Base-by-base conservation (phyloP, 2,797 vertebrate genomes). In the Anabacerthia variegaticeps region DNA sequence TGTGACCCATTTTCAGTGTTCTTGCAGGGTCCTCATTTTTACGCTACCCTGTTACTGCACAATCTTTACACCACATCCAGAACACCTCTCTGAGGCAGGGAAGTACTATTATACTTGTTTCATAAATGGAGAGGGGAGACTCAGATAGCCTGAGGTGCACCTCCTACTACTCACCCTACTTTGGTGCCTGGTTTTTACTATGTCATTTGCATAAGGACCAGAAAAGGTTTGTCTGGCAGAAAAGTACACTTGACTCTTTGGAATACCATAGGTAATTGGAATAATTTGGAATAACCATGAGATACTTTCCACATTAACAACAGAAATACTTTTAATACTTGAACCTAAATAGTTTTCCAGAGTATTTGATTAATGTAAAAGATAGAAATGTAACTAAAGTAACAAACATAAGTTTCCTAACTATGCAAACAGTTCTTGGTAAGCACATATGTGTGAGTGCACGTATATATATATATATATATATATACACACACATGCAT, bases 161-260 rank as follows among this genome's bases (percentile, higher is more conserved):
- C 69, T 85, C 71, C 55, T 93, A 74, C 77, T 67, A 46, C 28
- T 39, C 63, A 76, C 63, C 49, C 76, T 79, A 41, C 14, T 81
- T 51, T 39, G 37, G 17, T 55, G 67, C 15, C 26, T 51, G 58
- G 63, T 21, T 84, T 74, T 78, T 21, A 34, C n/a, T 21, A 74
- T 56, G 36, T 48, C 11, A 55, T 61, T 87, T 82, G 48, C 28
- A 10, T 34, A 82, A 67, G 15, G 43, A 51, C 30, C 41, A 43
- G n/a, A 68, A 84, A 86, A 58, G 26, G 19, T 69, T 49, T 79
- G 23, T 58, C 52, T 65, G 34, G 23, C 36, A 92, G 44, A 82
- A 72, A 76, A 69, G 12, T 10, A 22, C 24, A 54, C 59, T 78
- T 66, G 11, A 32, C 69, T 85, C 26, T 77, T 90, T 36, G 52